phyloP scores from a whole-genome alignment of 2,113 vertebrate species.

The Micronycteris hirsuta region DNA sequence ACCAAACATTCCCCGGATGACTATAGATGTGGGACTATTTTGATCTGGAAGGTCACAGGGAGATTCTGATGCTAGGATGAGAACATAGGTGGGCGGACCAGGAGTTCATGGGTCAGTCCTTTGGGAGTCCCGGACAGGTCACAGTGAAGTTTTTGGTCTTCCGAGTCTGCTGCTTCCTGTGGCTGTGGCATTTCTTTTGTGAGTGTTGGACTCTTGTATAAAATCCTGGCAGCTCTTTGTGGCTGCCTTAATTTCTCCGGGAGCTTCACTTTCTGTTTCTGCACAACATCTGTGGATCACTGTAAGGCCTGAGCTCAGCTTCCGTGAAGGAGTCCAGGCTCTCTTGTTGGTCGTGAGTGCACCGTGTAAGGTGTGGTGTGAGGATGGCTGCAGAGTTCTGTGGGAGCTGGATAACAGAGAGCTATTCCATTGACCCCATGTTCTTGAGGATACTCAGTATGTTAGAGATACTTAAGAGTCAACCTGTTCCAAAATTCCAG shows the following conservation, averaged over 20 bases:
- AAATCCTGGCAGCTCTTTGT: background rate
- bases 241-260: background rate
- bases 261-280: background rate
- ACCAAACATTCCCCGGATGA: background rate
- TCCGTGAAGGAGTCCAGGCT: background rate
- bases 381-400: background rate
- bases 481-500: rapidly evolving
- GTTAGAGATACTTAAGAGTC: background rate
- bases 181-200: background rate
- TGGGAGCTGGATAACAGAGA: background rate
- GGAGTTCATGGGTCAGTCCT: background rate
- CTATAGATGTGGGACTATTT: background rate
- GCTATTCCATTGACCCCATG: rapidly evolving
- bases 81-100: background rate
- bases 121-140: background rate
- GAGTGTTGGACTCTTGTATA: background rate
- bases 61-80: no score
- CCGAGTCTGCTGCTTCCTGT: background rate
- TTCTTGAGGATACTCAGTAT: background rate
- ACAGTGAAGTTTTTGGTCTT: background rate
- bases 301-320: no score
- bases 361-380: rapidly evolving
- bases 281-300: background rate
- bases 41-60: rapidly evolving
- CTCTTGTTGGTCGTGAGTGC: background rate